Conservation (phyloP, 1,140 invertebrate species). For the Coelopa frigida region DNA sequence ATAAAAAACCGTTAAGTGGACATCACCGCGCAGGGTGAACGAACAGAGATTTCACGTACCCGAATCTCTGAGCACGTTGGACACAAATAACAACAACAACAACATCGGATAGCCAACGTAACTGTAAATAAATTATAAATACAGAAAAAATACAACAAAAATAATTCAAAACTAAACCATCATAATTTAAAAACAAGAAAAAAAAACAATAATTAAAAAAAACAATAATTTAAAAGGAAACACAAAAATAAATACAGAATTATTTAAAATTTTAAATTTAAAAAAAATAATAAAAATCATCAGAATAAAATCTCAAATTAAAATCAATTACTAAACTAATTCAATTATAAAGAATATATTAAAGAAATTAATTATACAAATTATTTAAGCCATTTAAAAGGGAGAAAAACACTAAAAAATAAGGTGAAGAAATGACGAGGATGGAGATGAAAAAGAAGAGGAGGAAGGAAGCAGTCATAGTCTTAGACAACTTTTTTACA, state of each 20-base stretch:
- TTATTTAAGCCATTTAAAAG: background rate
- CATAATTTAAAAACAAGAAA: slow-evolving; percentile 3
- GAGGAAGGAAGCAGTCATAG: no score
- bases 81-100: slow-evolving; percentile 16
- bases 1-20: slow-evolving; percentile 40
- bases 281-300: slow-evolving; percentile 5
- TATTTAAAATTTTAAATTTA: background rate
- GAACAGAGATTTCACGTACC: slow-evolving; percentile 43
- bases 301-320: no score
- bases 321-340: background rate
- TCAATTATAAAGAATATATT: background rate
- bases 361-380: background rate
- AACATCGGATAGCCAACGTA: slow-evolving; percentile 40
- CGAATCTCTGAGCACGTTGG: slow-evolving; percentile 42
- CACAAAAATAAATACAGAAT: slow-evolving; percentile 4
- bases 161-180: no score
- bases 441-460: no score
- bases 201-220: slow-evolving; percentile 5
- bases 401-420: background rate
- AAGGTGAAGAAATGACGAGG: background rate
- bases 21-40: slow-evolving; percentile 46
- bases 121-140: slow-evolving; percentile 41
- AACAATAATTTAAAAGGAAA: slow-evolving; percentile 11
- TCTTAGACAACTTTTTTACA: no score
- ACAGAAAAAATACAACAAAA: slow-evolving; percentile 12